Base-by-base conservation (phyloP, 2,888 invertebrate species). In the Melangyna quadrimaculata region DNA sequence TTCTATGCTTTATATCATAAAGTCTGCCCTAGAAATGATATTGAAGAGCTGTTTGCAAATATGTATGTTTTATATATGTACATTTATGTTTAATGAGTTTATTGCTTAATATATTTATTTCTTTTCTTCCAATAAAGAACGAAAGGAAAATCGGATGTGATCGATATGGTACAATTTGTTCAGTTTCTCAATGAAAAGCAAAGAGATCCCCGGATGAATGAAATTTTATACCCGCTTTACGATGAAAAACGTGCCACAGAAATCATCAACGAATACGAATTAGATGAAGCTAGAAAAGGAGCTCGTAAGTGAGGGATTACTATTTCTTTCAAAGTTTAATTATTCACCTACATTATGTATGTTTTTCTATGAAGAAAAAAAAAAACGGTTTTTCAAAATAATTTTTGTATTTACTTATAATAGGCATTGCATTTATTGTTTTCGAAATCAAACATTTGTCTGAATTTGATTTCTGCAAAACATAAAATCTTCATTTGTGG, bases 1-100 rank as follows among this genome's bases (percentile, higher is more conserved):
- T 99, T 99, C 93, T 99, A 99, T 93, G 96, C 97, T 69, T 94
- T 99, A 12, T 99, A 99, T 92, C 99, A 99, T 92, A 99, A 98
- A 93, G 99, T 99, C 90, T 99, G 99, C 90, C 99, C 99, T 3
- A 94, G 99, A 89, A 98, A 98, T 90, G 99, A 99, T 92, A 99
- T 99, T 89, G 99, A 99, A 90, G 99, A 99, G 91, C 93, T 99
- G 32, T 99, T 99, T 91, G 95, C 97, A 91, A 96, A 96, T 84
- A 96, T 99, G 99, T 99, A 93, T 95, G 98, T 74, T 29, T 9
- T 7, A 7, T 3, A 7, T 57, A 10, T n/a, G n/a, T n/a, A 40
- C n/a, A 29, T 45, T 17, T 17, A n/a, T 14, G n/a, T n/a, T n/a
- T n/a, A n/a, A 1, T 14, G 0, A n/a, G 29, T 55, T 17, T 35